Base-by-base conservation (phyloP, 2,797 vertebrate species). In the Hyperoplus lanceolatus region DNA sequence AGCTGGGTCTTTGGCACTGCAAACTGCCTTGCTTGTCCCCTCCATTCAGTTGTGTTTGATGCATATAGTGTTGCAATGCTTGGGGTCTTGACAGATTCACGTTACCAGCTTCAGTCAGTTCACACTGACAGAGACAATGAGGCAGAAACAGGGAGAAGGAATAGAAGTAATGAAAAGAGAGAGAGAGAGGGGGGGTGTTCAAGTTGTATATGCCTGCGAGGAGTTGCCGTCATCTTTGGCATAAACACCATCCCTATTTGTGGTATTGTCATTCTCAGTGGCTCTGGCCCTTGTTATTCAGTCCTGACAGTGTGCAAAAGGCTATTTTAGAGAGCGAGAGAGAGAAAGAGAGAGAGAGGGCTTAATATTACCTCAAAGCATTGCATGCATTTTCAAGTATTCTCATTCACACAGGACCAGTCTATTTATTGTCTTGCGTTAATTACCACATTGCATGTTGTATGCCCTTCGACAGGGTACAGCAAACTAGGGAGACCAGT, bases 361-460 rank as follows among this genome's bases (percentile, higher is more conserved):
- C 68, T 87, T 86, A 62, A 81, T 74, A 77, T 89, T 74, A 61
- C 86, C 74, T 75, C 63, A 89, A 86, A 82, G 85, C 69, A 81
- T 80, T 70, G 54, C 63, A 80, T 50, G 45, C 53, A 78, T 91
- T 78, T 80, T 64, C 21, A 70, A 80, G 67, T 81, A 75, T 86
- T 76, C 61, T 41, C 50, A 77, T 61, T 78, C 49, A 80, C 42
- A 73, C 46, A 65, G 53, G 42, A 64, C 38, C 11, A 79, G 53
- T 85, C 86, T 89, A 87, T 90, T 91, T 90, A 84, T 80, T 90
- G 73, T 86, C 81, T 58, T 51, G 73, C 14, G 68, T 81, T 82
- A 83, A 87, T 81, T 86, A 72, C 71, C 59, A 41, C 36, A 62
- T 55, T 73, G 70, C 66, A 45, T 61, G 70, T 73, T 71, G 54